These are phyloP conservation scores for Enteromius treurensis DNA, from an alignment of 2,797 vertebrate species.

Conservation along the genomic window DNA sequence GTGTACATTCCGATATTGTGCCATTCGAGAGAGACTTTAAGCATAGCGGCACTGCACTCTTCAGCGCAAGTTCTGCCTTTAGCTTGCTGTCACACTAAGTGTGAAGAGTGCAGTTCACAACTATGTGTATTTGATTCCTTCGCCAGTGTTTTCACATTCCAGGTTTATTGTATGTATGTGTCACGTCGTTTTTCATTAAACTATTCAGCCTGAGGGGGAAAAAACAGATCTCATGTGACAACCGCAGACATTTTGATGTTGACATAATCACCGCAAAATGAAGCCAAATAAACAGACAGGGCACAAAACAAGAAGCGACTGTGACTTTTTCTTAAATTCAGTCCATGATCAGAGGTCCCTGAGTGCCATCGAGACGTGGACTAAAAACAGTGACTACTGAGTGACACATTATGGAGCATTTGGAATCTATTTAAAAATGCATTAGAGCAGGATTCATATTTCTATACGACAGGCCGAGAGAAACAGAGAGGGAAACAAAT, in stretches of 20 bases:
- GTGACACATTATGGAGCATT: slow-evolving; percentile 38
- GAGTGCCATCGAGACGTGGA: not conserved
- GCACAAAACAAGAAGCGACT: slow-evolving; percentile 37
- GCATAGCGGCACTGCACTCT: not conserved
- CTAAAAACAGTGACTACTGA: slow-evolving; percentile 9
- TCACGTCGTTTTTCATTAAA: slow-evolving; percentile 32
- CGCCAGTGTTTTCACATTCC: not conserved
- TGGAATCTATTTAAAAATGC: slow-evolving; percentile 50
- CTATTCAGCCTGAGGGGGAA: not conserved
- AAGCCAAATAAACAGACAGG: slow-evolving; percentile 37
- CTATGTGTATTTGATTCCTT: slow-evolving; percentile 7
- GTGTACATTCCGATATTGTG: slow-evolving; percentile 40
- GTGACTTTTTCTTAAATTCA: slow-evolving; percentile 7
- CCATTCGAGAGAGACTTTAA: slow-evolving; percentile 10
- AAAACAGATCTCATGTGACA: slow-evolving; percentile 26
- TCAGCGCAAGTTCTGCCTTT: not conserved
- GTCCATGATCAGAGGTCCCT: slow-evolving; percentile 3
- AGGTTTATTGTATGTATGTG: slow-evolving; percentile 25
- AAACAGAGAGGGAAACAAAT: slow-evolving; percentile 35
- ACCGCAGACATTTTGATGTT: slow-evolving; percentile 26
- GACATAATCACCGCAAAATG: slow-evolving; percentile 37
- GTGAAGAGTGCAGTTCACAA: slow-evolving; percentile 4
- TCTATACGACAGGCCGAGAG: slow-evolving; percentile 32
- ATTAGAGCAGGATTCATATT: slow-evolving; percentile 35
- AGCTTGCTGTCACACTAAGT: not conserved